Conservation (phyloP, 2,797 vertebrate species). For the Danio aesculapii region DNA sequence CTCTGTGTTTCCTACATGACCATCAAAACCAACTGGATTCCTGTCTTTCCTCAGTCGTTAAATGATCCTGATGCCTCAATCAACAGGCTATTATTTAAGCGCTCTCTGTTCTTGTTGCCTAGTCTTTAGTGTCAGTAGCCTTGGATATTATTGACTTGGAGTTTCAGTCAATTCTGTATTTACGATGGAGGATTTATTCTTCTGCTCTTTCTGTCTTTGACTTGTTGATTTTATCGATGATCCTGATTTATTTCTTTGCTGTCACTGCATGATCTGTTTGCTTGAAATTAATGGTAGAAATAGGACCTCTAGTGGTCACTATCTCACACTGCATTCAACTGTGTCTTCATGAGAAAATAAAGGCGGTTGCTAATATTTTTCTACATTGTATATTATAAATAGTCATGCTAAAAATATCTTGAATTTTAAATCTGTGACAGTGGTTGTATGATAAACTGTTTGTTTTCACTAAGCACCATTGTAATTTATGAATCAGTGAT, state of each 20-base stretch:
- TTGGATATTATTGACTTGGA: constrained; percentile 33
- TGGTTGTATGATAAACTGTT: background rate
- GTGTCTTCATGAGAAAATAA: background rate
- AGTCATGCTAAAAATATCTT: background rate
- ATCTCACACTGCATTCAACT: background rate
- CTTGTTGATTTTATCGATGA: constrained; percentile 5
- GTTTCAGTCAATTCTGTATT: constrained; percentile 27
- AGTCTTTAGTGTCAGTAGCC: constrained; percentile 7
- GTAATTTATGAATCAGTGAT: background rate
- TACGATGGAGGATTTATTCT: constrained; percentile 8
- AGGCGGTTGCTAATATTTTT: background rate
- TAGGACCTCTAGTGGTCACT: constrained; percentile 62
- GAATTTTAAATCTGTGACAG: background rate
- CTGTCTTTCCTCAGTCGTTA: constrained; percentile 26
- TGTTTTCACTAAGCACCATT: background rate
- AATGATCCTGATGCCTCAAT: constrained; percentile 42
- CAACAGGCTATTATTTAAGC: constrained; percentile 42
- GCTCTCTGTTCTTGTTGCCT: constrained; percentile 19
- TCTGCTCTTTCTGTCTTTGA: constrained; percentile 34
- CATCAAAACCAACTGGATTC: constrained; percentile 32
- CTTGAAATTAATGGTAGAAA: constrained; percentile 39
- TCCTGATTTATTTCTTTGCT: constrained; percentile 11
- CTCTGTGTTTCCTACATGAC: constrained; percentile 37
- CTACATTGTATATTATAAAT: background rate
- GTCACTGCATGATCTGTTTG: background rate